These are phyloP conservation scores for Drosophila tristis DNA, from an alignment of 1,140 invertebrate species.

Conservation along the genomic window DNA sequence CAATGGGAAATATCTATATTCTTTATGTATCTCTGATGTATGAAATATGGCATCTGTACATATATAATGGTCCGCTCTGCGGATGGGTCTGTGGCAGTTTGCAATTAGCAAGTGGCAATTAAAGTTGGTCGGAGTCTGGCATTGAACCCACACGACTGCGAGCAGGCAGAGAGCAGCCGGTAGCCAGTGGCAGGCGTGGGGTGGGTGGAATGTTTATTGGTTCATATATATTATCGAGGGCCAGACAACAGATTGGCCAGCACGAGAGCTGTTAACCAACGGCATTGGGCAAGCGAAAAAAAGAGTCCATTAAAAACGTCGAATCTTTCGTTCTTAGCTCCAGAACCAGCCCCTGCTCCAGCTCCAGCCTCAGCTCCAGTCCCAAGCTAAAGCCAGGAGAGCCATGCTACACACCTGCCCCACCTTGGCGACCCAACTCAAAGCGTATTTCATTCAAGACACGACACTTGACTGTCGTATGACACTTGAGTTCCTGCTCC, in stretches of 20 bases:
- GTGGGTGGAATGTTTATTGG: conserved; percentile 36
- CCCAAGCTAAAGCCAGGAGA: not conserved
- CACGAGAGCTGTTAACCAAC: conserved; percentile 1
- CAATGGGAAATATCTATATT: conserved; percentile 47
- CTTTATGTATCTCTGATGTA: conserved; percentile 61
- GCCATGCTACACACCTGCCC: conserved; percentile 3
- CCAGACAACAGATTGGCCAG: conserved; percentile 11
- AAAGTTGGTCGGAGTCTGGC: conserved; percentile 59
- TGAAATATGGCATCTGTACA: conserved; percentile 68
- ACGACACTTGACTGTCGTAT: conserved; percentile 77
- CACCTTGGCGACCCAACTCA: conserved; percentile 55
- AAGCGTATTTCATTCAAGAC: conserved; percentile 73
- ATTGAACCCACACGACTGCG: conserved; percentile 40
- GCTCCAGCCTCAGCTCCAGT: not conserved
- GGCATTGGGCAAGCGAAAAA: not conserved
- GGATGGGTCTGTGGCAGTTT: conserved; percentile 41
- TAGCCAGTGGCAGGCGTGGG: not conserved
- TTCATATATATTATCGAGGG: conserved; percentile 44
- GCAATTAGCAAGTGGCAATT: conserved; percentile 80
- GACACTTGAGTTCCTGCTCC: conserved; percentile 55
- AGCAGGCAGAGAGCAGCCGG: conserved; percentile 11
- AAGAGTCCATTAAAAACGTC: not conserved
- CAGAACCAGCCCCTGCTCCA: not conserved
- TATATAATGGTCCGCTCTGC: conserved; percentile 47
- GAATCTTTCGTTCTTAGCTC: conserved; percentile 1